phyloP scores from a whole-genome alignment of 2,113 vertebrate species.

The Ophiodon elongatus region DNA sequence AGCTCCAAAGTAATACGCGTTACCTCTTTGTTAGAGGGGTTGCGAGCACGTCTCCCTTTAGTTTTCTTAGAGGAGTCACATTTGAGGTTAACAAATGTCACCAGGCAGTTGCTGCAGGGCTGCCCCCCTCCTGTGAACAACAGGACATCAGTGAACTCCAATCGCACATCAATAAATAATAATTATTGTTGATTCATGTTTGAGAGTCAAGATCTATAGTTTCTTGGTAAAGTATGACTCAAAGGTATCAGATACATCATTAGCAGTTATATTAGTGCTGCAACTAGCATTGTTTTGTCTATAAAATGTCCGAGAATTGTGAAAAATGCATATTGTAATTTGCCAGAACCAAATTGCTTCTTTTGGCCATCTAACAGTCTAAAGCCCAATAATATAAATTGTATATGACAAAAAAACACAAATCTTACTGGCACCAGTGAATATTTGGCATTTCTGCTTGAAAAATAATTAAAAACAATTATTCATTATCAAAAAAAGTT shows the following conservation, averaged over 20 bases:
- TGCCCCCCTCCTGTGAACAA: slow-evolving; percentile 81
- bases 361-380: neutral
- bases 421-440: neutral
- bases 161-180: neutral
- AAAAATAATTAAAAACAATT: neutral
- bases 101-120: slow-evolving; percentile 94
- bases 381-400: neutral
- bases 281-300: neutral
- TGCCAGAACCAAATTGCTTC: neutral
- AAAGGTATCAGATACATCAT: neutral
- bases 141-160: neutral
- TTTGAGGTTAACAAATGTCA: slow-evolving; percentile 97
- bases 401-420: neutral
- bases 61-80: slow-evolving; percentile 95
- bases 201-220: neutral
- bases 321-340: neutral
- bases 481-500: neutral
- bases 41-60: slow-evolving; percentile 91
- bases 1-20: slow-evolving; percentile 95
- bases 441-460: neutral
- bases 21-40: slow-evolving; percentile 91
- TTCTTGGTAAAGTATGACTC: neutral
- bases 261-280: neutral
- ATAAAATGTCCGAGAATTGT: neutral
- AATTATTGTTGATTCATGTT: neutral